Conservation (phyloP, 2,888 invertebrate genomes). For the Arenicola marina region DNA sequence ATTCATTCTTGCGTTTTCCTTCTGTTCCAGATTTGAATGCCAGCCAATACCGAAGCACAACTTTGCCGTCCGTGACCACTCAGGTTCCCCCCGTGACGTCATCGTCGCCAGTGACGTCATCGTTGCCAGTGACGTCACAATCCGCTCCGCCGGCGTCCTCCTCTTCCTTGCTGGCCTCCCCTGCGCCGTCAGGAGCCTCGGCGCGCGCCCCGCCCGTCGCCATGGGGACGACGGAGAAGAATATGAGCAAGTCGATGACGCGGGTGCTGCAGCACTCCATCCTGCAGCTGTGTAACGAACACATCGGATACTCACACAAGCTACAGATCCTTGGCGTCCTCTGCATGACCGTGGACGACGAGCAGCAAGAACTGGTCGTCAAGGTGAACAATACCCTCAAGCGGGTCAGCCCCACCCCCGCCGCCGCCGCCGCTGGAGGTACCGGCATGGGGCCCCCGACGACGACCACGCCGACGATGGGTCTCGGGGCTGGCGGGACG, state of each 20-base stretch:
- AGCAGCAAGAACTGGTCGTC: conserved; percentile 35
- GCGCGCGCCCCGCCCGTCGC: no score
- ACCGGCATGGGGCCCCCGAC: background rate
- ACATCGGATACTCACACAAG: conserved; percentile 34
- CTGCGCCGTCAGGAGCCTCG: no score
- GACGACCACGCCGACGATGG: background rate
- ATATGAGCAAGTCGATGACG: conserved; percentile 19
- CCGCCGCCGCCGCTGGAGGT: conserved; percentile 22
- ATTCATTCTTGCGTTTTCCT: no score
- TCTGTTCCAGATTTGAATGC: no score
- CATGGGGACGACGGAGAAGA: no score
- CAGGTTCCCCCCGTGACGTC: no score
- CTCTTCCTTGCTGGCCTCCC: no score
- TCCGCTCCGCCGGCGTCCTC: no score
- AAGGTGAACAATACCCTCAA: conserved; percentile 40
- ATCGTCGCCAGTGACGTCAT: no score
- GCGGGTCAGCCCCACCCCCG: conserved; percentile 24
- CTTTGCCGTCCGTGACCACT: no score
- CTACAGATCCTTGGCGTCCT: conserved; percentile 38
- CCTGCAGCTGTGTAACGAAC: conserved; percentile 37
- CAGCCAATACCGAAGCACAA: no score
- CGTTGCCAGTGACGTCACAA: no score
- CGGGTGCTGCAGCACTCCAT: conserved; percentile 35
- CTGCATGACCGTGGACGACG: conserved; percentile 36
- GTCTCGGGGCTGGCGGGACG: background rate